These are phyloP conservation scores for Grus americana DNA, from an alignment of 2,113 vertebrate species.

Conservation along the genomic window DNA sequence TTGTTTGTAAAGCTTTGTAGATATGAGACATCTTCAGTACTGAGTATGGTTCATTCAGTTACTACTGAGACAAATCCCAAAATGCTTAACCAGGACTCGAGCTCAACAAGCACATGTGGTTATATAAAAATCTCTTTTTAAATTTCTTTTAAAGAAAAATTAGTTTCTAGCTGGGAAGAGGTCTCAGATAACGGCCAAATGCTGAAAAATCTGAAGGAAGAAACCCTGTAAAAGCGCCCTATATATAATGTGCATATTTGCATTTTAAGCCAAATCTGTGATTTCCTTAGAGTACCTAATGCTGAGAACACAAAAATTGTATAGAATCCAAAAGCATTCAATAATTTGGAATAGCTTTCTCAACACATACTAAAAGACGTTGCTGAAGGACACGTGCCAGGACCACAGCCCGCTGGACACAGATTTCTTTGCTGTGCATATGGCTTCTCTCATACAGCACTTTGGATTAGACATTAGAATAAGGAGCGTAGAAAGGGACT, in stretches of 20 bases:
- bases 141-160: neutral
- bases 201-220: neutral
- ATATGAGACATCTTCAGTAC: rapidly evolving
- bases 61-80: neutral
- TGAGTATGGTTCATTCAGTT: neutral
- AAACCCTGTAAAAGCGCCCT: neutral
- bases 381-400: neutral
- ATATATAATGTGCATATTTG: neutral
- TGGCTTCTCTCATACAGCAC: neutral
- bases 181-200: neutral
- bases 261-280: neutral
- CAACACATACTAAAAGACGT: neutral
- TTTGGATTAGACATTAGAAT: neutral
- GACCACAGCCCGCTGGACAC: neutral
- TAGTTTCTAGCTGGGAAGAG: neutral
- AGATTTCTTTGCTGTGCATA: neutral
- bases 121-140: neutral
- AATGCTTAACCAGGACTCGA: neutral
- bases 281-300: neutral
- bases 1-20: neutral
- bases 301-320: neutral
- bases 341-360: neutral
- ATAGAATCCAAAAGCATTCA: neutral
- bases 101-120: neutral
- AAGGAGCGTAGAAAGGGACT: neutral